These are phyloP conservation scores for Arothron firmamentum DNA, from an alignment of 2,113 vertebrate genomes.

Conservation along the genomic window DNA sequence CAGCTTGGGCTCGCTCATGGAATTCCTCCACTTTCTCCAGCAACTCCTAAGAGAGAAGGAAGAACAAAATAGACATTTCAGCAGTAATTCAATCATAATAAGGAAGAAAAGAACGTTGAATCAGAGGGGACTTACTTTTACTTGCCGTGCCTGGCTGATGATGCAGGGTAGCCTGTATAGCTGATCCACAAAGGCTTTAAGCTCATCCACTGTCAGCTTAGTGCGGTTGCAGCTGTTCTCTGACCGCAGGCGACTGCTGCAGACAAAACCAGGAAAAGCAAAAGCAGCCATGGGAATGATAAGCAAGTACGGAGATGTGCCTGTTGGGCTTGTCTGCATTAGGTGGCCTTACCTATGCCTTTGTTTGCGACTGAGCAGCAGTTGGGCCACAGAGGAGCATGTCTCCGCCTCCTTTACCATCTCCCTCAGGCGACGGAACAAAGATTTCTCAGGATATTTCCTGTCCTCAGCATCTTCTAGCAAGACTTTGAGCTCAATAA, in stretches of 20 bases:
- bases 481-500: constrained; percentile 93
- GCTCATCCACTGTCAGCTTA: constrained; percentile 94
- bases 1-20: constrained; percentile 91
- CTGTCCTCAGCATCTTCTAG: constrained; percentile 95
- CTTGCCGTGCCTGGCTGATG: constrained; percentile 92
- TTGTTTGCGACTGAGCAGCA: constrained; percentile 94
- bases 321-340: neutral
- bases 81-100: no score
- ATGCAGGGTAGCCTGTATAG: constrained; percentile 91
- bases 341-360: constrained; percentile 81
- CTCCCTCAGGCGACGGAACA: constrained; percentile 88
- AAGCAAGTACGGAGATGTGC: no score
- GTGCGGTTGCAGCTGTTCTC: constrained; percentile 83
- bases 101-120: no score
- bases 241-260: constrained; percentile 78
- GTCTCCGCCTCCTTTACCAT: constrained; percentile 97
- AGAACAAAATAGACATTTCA: neutral
- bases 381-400: constrained; percentile 95
- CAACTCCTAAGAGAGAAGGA: constrained; percentile 79
- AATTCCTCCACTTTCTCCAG: constrained; percentile 97
- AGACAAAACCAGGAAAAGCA: constrained; percentile 1
- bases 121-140: constrained; percentile 77
- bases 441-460: constrained; percentile 91
- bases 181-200: constrained; percentile 97
- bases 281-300: neutral